phyloP scores from a whole-genome alignment of 2,797 vertebrate species.

The Strix occidentalis region DNA sequence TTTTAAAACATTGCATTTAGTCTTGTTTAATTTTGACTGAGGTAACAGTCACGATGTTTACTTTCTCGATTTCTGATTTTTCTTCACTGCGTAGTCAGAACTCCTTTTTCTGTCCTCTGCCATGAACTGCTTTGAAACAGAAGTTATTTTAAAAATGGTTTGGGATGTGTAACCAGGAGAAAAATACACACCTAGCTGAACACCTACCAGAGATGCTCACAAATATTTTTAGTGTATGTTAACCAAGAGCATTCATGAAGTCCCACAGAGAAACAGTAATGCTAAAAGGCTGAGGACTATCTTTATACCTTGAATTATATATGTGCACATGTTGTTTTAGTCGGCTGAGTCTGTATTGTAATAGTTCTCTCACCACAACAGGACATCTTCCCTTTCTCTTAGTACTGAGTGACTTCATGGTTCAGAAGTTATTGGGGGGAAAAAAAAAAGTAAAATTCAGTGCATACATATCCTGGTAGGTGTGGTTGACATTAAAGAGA shows the following conservation, averaged over 20 bases:
- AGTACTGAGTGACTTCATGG: not conserved
- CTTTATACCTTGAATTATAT: not conserved
- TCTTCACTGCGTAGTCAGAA: not conserved
- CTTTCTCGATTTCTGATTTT: slow-evolving; percentile 8
- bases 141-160: slow-evolving; percentile 19
- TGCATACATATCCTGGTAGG: not conserved
- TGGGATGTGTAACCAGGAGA: not conserved
- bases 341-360: not conserved
- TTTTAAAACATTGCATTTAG: slow-evolving; percentile 41
- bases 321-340: not conserved
- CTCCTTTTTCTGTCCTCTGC: slow-evolving; percentile 12
- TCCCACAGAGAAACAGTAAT: not conserved
- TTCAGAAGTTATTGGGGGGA: not conserved
- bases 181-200: slow-evolving; percentile 2
- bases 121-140: not conserved
- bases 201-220: slow-evolving; percentile 3
- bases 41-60: slow-evolving; percentile 35
- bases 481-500: slow-evolving; percentile 3
- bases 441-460: not conserved
- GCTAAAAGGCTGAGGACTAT: not conserved
- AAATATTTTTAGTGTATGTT: not conserved
- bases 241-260: not conserved
- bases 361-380: not conserved
- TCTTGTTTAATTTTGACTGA: slow-evolving; percentile 54
- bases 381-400: not conserved